phyloP scores from a whole-genome alignment of 2,113 vertebrate genomes.

The Mellivora capensis region DNA sequence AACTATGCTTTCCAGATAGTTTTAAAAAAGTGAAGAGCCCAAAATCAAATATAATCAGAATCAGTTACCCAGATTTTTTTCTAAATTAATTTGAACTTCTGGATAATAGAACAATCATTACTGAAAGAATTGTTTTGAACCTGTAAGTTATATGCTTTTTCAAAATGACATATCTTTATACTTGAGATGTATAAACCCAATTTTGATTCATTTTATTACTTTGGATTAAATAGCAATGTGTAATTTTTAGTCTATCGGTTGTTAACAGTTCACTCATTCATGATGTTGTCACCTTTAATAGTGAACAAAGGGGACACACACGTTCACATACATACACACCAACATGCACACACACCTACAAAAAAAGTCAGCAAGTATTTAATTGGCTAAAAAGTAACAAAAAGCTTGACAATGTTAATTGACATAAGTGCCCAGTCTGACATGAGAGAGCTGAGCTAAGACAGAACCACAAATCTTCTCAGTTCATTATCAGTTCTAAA shows the following conservation, averaged over 20 bases:
- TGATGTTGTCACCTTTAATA: neutral
- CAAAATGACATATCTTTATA: neutral
- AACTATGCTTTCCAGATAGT: neutral
- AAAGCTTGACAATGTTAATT: neutral
- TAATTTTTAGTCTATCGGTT: neutral
- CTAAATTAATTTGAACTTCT: neutral
- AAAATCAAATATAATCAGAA: neutral
- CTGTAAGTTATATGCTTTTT: neutral
- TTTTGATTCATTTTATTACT: neutral
- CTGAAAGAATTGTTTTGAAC: neutral
- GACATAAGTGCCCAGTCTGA: neutral
- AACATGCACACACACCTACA: neutral
- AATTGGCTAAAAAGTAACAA: neutral
- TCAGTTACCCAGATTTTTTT: neutral
- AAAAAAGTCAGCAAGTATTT: neutral
- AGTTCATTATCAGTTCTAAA: neutral
- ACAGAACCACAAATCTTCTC: neutral
- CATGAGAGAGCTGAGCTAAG: neutral
- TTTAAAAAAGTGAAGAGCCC: neutral
- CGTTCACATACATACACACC: rapidly evolving
- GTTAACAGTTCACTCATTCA: neutral
- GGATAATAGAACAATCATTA: neutral
- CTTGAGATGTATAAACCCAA: neutral
- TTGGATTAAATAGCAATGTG: neutral
- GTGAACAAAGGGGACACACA: neutral